Conservation (phyloP, 2,888 invertebrate species). For the Torymus tubicola region DNA sequence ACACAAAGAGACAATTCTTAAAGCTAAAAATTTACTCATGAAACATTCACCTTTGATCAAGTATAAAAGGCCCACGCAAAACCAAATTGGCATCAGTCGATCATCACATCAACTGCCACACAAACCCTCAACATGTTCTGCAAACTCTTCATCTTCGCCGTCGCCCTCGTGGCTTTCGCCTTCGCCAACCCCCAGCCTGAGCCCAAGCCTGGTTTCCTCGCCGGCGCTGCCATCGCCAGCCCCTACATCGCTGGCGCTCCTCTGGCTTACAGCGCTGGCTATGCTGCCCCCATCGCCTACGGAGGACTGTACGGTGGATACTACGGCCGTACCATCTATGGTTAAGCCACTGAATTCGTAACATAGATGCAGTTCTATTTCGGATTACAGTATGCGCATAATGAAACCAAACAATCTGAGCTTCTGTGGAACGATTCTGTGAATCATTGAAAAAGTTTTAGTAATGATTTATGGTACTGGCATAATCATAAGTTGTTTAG, state of each 20-base stretch:
- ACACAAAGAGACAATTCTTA: too few relatives aligned
- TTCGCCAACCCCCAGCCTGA: neutral
- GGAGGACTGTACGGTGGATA: conserved; percentile 2
- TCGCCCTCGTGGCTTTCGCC: conserved; percentile 22
- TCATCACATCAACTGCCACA: conserved; percentile 1
- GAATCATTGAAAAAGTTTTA: too few relatives aligned
- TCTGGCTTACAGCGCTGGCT: neutral
- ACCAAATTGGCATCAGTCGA: conserved; percentile 13
- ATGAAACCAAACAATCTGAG: too few relatives aligned
- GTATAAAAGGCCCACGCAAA: conserved; percentile 12
- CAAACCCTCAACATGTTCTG: conserved; percentile 30
- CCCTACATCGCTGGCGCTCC: neutral
- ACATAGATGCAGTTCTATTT: too few relatives aligned
- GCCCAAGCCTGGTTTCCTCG: conserved; percentile 28
- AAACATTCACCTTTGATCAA: too few relatives aligned
- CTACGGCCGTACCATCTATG: neutral
- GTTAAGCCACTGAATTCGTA: too few relatives aligned
- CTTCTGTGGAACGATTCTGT: too few relatives aligned
- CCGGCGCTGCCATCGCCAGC: neutral
- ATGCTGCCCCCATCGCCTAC: conserved; percentile 1
- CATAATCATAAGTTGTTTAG: too few relatives aligned
- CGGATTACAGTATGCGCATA: too few relatives aligned
- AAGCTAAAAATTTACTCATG: too few relatives aligned
- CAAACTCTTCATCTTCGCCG: conserved; percentile 41
- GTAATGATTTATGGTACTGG: too few relatives aligned